Percentiles rank a stretch among this genome's conserved stretches.
Conservation (phyloP, 1,140 invertebrate species). For the Dendrolimus punctatus region DNA sequence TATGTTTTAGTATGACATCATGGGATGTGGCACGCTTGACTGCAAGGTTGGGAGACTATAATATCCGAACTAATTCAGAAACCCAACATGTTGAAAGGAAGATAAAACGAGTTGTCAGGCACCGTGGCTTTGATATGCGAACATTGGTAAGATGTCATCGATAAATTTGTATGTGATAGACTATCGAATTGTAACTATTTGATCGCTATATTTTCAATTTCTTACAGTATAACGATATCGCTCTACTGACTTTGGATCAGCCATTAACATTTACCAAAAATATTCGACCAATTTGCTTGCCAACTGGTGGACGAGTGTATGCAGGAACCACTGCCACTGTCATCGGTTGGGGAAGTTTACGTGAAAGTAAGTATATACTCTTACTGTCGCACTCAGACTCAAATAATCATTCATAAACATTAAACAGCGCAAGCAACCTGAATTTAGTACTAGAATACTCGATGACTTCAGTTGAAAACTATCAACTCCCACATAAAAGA, state of each 20-base stretch:
- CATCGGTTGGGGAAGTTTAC: constrained; percentile 88
- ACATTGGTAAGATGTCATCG: constrained; percentile 76
- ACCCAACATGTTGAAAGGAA: constrained; percentile 82
- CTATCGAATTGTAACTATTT: background rate
- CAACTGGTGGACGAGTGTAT: constrained; percentile 75
- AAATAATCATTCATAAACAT: background rate
- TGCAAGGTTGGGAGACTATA: constrained; percentile 86
- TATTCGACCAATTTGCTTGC: constrained; percentile 88
- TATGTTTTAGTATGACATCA: constrained; percentile 84
- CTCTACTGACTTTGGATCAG: constrained; percentile 85
- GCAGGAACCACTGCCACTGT: constrained; percentile 82
- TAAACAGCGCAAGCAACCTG: too few species aligned
- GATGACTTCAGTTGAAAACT: too few species aligned
- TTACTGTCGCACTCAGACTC: constrained; percentile 11
- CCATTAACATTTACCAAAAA: constrained; percentile 82
- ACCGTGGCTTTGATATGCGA: constrained; percentile 86
- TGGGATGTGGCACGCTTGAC: constrained; percentile 88
- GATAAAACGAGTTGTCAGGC: constrained; percentile 86
- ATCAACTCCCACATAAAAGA: too few species aligned
- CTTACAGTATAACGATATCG: constrained; percentile 88
- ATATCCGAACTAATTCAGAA: constrained; percentile 82
- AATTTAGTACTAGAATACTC: too few species aligned
- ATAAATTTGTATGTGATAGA: background rate
- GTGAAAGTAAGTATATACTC: constrained; percentile 77
- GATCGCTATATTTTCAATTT: constrained; percentile 11